Base-by-base conservation (phyloP, 2,888 invertebrate species). In the Stomorhina lunata region DNA sequence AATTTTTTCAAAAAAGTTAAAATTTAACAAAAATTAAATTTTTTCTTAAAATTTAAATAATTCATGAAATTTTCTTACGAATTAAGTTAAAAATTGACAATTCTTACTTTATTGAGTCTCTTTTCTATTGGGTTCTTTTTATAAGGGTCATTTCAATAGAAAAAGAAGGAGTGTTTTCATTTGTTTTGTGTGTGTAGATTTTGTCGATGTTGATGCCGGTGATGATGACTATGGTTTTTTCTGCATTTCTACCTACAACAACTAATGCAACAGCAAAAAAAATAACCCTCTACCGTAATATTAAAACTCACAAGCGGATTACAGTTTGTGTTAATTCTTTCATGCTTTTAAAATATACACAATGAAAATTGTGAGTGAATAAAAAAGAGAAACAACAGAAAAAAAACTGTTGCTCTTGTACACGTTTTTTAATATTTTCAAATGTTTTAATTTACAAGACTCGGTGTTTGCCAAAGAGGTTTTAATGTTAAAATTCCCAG, bases 291-390 rank as follows among this genome's bases (percentile, higher is more conserved):
- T 57, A 17, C 34, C 71, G 27, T 71, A 57, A 78, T 73, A 73
- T 75, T 59, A 59, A 79, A 79, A 76, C 76, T 79, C 71, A 82
- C 82, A 88, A 88, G 88, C 88, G 88, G 89, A 89, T 89, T 89
- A 89, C 88, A 88, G 87, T 81, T 88, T 89, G 87, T 88, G 88
- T 88, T 88, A 89, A 88, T 89, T 87, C 88, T 72, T 77, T 73
- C 66, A 77, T 69, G 72, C 80, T 83, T 72, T 83, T 75, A 55
- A 63, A 81, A 55, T 50, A 43, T 40, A 59, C 45, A 29, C 22
- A 15, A 59, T 20, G 29, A 17, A 29, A 61, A 73, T n/a, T n/a
- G n/a, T n/a, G n/a, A n/a, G n/a, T n/a, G n/a, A n/a, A 50, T 29
- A 12, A 37, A 72, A n/a, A 27, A 50, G 29, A 48, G 22, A 27